Evolutionary conservation across 2,888 invertebrate genomes (phyloP).

Genomic region (Zhuqinia jingwanae): DNA sequence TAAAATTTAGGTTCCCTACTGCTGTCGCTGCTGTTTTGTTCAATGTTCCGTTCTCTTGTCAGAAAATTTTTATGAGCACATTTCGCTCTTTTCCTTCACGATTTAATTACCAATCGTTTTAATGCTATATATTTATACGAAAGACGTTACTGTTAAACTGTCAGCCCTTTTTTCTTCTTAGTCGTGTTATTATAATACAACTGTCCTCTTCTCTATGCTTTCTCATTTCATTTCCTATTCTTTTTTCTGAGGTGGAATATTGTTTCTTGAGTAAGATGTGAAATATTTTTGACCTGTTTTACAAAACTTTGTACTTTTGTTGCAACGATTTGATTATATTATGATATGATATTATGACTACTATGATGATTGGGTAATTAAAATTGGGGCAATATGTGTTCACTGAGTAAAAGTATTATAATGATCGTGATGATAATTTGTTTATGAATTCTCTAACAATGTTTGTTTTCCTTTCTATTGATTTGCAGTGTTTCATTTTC

Average conservation of each 20-base stretch:
- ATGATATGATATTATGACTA: not conserved
- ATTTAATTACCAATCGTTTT: constrained; percentile 68
- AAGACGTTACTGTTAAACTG: too few species aligned
- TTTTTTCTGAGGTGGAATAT: not conserved
- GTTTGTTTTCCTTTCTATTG: constrained; percentile 27
- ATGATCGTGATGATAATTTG: not conserved
- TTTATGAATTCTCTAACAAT: not conserved
- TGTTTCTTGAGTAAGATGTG: not conserved
- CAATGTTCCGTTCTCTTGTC: too few species aligned
- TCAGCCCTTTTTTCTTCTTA: too few species aligned
- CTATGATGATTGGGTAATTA: not conserved
- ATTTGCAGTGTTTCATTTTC: constrained; percentile 78
- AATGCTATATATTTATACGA: too few species aligned
- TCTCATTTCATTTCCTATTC: not conserved
- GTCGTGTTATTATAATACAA: too few species aligned
- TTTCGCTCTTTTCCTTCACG: constrained; percentile 69
- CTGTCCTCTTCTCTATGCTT: not conserved
- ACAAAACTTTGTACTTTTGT: too few species aligned
- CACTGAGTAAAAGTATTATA: not conserved
- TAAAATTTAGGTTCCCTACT: constrained; percentile 33
- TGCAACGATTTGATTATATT: too few species aligned
- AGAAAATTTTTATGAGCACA: constrained; percentile 68
- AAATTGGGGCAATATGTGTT: not conserved
- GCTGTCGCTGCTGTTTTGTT: too few species aligned
- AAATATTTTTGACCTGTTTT: constrained; percentile 59